Percentiles rank a stretch among this genome's conserved stretches.
These are phyloP conservation scores for Apodemia zela DNA, from an alignment of 2,888 invertebrate species.

Conservation along the genomic window DNA sequence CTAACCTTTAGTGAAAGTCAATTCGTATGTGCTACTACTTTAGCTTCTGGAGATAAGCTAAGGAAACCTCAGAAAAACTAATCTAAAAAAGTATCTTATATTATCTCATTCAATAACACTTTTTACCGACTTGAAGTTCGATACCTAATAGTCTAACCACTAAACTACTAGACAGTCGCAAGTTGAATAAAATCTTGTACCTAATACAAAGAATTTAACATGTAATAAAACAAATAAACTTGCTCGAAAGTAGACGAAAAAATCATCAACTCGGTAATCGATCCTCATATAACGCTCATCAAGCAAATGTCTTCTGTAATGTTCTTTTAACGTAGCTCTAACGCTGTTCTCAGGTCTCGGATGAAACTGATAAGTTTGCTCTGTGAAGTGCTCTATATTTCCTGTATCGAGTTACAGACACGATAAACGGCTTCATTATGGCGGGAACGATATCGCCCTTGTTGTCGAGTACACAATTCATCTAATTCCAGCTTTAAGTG, in stretches of 20 bases:
- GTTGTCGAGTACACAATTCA: background rate
- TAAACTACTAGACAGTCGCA: too few relatives aligned
- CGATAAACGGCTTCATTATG: conserved; percentile 13
- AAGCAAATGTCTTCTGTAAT: conserved; percentile 1
- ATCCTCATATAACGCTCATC: conserved; percentile 4
- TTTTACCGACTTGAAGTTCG: too few relatives aligned
- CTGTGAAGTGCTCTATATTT: conserved; percentile 15
- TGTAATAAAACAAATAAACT: background rate
- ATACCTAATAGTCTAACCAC: too few relatives aligned
- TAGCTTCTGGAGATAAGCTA: too few relatives aligned
- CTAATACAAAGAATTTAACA: background rate
- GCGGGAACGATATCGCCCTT: background rate
- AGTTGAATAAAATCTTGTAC: too few relatives aligned
- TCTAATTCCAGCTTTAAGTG: background rate
- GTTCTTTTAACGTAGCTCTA: background rate
- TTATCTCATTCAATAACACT: too few relatives aligned
- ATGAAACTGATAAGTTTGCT: conserved; percentile 13
- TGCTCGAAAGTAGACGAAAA: background rate
- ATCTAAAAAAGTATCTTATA: too few relatives aligned
- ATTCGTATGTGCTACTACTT: too few relatives aligned
- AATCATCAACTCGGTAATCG: background rate
- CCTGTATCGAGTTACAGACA: conserved; percentile 18
- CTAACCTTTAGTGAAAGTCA: too few relatives aligned
- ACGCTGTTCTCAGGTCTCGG: background rate
- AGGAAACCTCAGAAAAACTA: too few relatives aligned